Base-by-base conservation (phyloP, 2,888 invertebrate species). In the Euzophera pinguis region DNA sequence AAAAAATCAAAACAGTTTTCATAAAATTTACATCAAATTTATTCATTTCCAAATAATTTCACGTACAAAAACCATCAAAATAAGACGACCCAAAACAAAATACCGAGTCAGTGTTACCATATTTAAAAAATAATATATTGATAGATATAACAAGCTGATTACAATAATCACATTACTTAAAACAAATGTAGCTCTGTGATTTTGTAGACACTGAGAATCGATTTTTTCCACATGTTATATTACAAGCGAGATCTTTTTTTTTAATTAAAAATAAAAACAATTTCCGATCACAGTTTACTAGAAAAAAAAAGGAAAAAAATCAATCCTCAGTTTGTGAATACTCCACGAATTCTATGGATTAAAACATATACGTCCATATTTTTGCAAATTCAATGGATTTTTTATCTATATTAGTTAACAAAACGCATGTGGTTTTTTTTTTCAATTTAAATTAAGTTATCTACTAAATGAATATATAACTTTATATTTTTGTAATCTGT, bases 131-230 rank as follows among this genome's bases (percentile, higher is more conserved):
- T 10, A 3, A 45, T 29, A 32, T 14, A 45, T 41, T 9, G 17
- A 41, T 45, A 43, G 9, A 43, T 29, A 45, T 62, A 67, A 51
- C 32, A 50, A 29, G 49, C 39, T 50, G 39, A 54, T n/a, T 59
- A 60, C 77, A 81, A 84, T 81, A 61, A n/a, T 81, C 86, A 87
- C 87, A 88, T 80, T 72, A 77, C 72, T 68, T 71, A 73, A 82
- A 88, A 88, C 86, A 87, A 83, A 88, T 87, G 66, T 80, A 73
- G 65, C 67, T 76, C 83, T 85, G 86, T 84, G 85, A 81, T 74
- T 81, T 78, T 76, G 80, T 62, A 17, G 2, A 45, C 51, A 61
- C 60, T 60, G 77, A 75, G 80, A 73, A 75, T 68, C 73, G 79
- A 81, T 73, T 78, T 82, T 45, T 77, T 73, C 69, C 61, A 52